Evolutionary conservation across 2,888 invertebrate genomes (phyloP), one percentile per base, ranked within the genome.

Genomic region (Cheilosia vulpina): DNA sequence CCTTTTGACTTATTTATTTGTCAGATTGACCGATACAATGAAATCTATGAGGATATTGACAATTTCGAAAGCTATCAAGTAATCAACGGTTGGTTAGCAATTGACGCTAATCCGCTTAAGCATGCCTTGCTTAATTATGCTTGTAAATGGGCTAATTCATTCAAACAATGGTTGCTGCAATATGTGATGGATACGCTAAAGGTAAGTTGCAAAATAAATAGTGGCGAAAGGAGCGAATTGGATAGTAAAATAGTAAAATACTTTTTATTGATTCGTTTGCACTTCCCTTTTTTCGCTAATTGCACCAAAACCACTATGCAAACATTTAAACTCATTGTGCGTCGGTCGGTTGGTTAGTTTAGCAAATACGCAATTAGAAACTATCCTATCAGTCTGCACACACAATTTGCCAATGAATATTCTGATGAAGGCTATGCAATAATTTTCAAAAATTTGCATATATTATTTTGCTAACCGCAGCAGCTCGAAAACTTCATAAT

Each of bases 121-220:
- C 96, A 97, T 89, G 94, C 95, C 0, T 94, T 98, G 47, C 94
- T 98, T 88, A 97, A 97, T 90, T 95, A 95, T 43, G 95, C 97
- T 88, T 96, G 97, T 92, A 96, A 97, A 89, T 98, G 98, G 98
- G 95, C 97, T 71, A 96, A 96, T 90, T 93, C 97, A 89, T 97
- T 96, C 90, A 98, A 98, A 90, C 95, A 96, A 88, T 95, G 98
- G 93, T 93, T 98, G 19, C 95, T 96, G 88, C 95, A 96, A 87
- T 95, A 95, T 88, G 97, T 98, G 1, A 94, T 96, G 68, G 94
- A 94, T 87, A 96, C 95, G 94, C 95, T 92, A 72, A 88, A 90
- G 87, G 90, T 91, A 84, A 88, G 88, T 82, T 53, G 9, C 57
- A 65, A 62, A 72, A 55, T 73, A 66, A 82, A 66, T 60, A 76